Base-by-base conservation (phyloP, 2,888 invertebrate genomes). In the Trichopria drosophilae region DNA sequence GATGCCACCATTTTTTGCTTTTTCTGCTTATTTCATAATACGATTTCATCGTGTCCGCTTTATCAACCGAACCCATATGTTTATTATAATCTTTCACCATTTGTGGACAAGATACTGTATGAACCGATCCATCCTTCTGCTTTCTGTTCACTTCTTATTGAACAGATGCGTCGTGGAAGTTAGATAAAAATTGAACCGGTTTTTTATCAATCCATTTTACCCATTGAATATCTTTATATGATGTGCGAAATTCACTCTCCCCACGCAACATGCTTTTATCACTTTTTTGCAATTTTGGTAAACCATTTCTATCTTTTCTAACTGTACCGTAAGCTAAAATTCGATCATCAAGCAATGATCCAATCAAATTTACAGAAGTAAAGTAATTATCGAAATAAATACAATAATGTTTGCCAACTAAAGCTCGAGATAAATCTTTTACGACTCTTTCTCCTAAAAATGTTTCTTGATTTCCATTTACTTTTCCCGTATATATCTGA, bases 1-100 rank as follows among this genome's bases (percentile, higher is more conserved):
- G 62, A 32, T 64, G 62, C 66, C 66, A 67, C 67, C 67, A 71
- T 60, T 69, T 65, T 31, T 62, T 61, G 40, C 60, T 60, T 51
- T 68, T 66, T 56, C 60, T 63, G 35, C 57, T 40, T 24, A 66
- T 59, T 40, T 26, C 53, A 41, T 68, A 67, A 12, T 47, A 46
- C 13, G 61, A 58, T 53, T 63, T 58, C 10, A 56, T 50, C 53
- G 64, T 64, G 47, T 69, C 65, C 44, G 65, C 65, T 23, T 53
- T 52, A 47, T 69, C 65, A 16, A 68, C 65, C 9, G 59, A 66
- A 18, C 66, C 66, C 67, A 67, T 68, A 39, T 59, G 31, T 7
- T 51, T 53, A 48, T 66, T 69, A 46, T 67, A 71, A 46, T 64
- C 61, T 35, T 46, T 54, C 34, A 65, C 59, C 18, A 60, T 28